Evolutionary conservation across 1,140 invertebrate genomes (phyloP).

Genomic region (Pseudomyrmex pallidus): DNA sequence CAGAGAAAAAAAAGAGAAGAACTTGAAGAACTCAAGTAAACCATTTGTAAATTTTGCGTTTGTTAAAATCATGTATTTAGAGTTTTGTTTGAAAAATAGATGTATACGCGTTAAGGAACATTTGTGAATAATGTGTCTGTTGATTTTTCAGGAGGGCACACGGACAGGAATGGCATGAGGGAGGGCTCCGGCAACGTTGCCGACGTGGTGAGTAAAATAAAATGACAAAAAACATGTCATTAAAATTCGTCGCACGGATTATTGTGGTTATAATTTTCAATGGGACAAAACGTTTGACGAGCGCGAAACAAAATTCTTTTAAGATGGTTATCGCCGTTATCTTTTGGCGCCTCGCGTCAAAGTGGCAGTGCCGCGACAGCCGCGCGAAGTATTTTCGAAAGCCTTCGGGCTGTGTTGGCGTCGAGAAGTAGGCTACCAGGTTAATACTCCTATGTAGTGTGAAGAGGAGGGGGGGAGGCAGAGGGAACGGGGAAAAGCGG

Average conservation of each 20-base stretch:
- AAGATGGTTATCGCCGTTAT: slow-evolving; percentile 24
- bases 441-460: slow-evolving; percentile 67
- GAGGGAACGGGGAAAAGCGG: slow-evolving; percentile 23
- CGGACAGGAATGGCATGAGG: slow-evolving; percentile 85
- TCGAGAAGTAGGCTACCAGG: slow-evolving; percentile 80
- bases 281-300: too few species aligned
- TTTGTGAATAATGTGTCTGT: slow-evolving; percentile 9
- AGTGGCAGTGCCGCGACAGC: slow-evolving; percentile 44
- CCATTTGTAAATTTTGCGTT: too few species aligned
- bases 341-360: slow-evolving; percentile 55
- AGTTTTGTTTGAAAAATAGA: neutral
- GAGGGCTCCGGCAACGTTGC: slow-evolving; percentile 84
- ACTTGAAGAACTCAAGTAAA: too few species aligned
- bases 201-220: slow-evolving; percentile 82
- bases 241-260: too few species aligned
- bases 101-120: neutral
- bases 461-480: slow-evolving; percentile 5
- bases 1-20: too few species aligned
- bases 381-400: slow-evolving; percentile 81
- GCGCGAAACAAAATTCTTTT: neutral
- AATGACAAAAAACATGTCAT: too few species aligned
- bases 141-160: slow-evolving; percentile 79
- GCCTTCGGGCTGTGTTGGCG: slow-evolving; percentile 73
- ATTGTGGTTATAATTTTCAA: too few species aligned
- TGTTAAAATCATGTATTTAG: slow-evolving; percentile 10